Evolutionary conservation across 2,888 invertebrate species (phyloP), one percentile per base, ranked within the genome.

Genomic region (Fragum sueziense): DNA sequence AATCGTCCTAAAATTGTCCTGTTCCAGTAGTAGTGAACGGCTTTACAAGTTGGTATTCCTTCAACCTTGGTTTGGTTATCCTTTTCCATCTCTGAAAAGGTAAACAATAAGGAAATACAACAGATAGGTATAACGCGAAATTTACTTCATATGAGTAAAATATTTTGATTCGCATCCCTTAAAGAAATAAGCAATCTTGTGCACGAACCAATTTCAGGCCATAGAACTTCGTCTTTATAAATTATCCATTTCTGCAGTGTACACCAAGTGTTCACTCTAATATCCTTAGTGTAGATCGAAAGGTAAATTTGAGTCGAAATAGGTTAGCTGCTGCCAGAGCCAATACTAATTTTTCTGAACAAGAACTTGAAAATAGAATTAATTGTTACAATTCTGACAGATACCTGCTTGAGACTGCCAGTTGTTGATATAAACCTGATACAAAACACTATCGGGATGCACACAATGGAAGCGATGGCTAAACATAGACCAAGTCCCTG

Each of bases 381-480:
- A n/a, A n/a, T n/a, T n/a, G n/a, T n/a, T n/a, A n/a, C n/a, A n/a
- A n/a, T n/a, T n/a, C n/a, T n/a, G 25, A 17, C 9, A 52, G 29
- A 33, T 22, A 59, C 70, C 70, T 57, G 1, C 22, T 17, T 31
- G 3, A 70, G 22, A 25, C 22, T 37, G 1, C 76, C 76, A 0
- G 62, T 33, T 41, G 72, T 27, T 1, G 27, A 37, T n/a, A 68
- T 14, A 1, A 83, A n/a, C 47, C 68, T 76, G 20, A 33, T 68
- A 11, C 79, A 25, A 14, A 77, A 72, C 1, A 72, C 79, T n/a
- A 79, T 11, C 2, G 85, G 85, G 3, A 85, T 52, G 62, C 85
- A 85, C 14, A 80, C 37, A 71, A 83, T 85, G 4, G 85, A 81
- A 17, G 73, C 70, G 3, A 79, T 20, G 0, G 81, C 85, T 27